Evolutionary conservation across 2,888 invertebrate species (phyloP), one percentile per base, ranked within the genome.

Genomic region (Sericinus montela): DNA sequence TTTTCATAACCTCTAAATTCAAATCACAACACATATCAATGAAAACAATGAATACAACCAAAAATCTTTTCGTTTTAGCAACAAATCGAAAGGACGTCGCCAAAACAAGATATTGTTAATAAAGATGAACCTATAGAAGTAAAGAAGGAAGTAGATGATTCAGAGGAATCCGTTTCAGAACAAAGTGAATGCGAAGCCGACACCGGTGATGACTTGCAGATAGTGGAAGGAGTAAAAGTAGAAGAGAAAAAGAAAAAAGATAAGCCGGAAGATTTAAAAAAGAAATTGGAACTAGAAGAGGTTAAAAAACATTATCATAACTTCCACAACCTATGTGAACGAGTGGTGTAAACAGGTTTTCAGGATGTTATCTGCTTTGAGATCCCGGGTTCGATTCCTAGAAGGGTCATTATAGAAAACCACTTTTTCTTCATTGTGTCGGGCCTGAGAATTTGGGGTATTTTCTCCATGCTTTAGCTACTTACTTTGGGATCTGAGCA

Each of bases 241-340:
- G 72, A 78, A 8, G 72, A 75, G 38, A 86, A 83, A 59, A 86
- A 67, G 62, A 81, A 69, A 53, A 88, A 70, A 67, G 77, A 79
- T 48, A 83, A 68, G 65, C 74, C 74, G 43, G 88, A 73, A 58
- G 90, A 74, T 65, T 84, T 82, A 67, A 90, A 86, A 58, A 89
- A 82, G 58, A 89, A 87, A 69, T 73, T 88, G 54, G 79, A 79
- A 53, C 43, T 75, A 1, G 83, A 85, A 63, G 83, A 89, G 73
- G 88, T 86, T 25, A 25, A 19, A 19, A 5, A 19, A 19, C 2
- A 3, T 19, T 19, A 19, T 3, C 2, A 19, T 3, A 19, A 19
- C 2, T 3, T 3, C 19, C 2, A 19, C 19, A 19, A n/a, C n/a
- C n/a, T n/a, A n/a, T n/a, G n/a, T n/a, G n/a, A n/a, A n/a, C n/a